phyloP scores from a whole-genome alignment of 2,113 vertebrate species.

The Gracilinanus agilis region DNA sequence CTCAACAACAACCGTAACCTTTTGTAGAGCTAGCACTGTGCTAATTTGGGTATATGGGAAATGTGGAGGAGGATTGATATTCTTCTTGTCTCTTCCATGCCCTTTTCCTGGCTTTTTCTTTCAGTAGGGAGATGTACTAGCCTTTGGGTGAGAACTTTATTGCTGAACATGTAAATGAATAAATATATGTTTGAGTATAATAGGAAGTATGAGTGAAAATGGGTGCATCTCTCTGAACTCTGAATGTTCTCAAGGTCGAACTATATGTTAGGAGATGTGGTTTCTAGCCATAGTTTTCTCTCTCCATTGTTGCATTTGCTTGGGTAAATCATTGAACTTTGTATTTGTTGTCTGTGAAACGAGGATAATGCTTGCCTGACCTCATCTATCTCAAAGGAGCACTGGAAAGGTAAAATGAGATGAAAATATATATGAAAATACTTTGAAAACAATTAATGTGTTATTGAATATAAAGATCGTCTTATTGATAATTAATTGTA shows the following conservation, averaged over 20 bases:
- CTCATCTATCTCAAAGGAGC: neutral
- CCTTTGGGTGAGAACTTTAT: neutral
- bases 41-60: neutral
- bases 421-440: neutral
- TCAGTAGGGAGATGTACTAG: neutral
- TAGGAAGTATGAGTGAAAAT: neutral
- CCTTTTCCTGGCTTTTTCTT: conserved; percentile 8
- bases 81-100: neutral
- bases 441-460: neutral
- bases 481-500: too few species aligned
- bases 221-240: neutral
- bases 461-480: neutral
- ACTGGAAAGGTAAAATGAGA: neutral
- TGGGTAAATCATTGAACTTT: conserved; percentile 21
- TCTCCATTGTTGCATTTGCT: conserved; percentile 21
- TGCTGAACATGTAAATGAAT: neutral
- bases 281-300: conserved; percentile 16
- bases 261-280: neutral
- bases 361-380: neutral
- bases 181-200: neutral
- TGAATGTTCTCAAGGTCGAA: neutral
- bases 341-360: conserved; percentile 20
- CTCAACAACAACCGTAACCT: too few species aligned
- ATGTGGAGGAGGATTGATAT: neutral
- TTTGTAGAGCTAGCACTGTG: neutral